phyloP scores from a whole-genome alignment of 2,888 invertebrate species.

The Catocala sponsa region DNA sequence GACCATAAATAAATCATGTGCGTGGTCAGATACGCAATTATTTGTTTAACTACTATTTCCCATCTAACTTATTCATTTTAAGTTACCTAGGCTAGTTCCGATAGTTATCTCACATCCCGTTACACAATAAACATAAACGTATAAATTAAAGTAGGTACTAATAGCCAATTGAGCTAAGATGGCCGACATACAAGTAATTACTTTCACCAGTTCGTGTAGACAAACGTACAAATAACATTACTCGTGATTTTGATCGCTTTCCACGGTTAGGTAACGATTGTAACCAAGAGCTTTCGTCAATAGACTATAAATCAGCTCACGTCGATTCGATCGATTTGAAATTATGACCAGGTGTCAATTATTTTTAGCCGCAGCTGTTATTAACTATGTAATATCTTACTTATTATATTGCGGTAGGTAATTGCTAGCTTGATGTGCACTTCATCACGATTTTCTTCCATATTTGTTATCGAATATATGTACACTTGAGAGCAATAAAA shows the following conservation, averaged over 20 bases:
- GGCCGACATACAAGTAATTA: slow-evolving; percentile 34
- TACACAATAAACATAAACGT: slow-evolving; percentile 36
- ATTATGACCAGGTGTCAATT: slow-evolving; percentile 26
- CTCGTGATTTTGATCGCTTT: slow-evolving; percentile 55
- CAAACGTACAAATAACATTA: slow-evolving; percentile 48
- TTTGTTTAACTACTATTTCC: too few species aligned
- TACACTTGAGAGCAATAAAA: too few species aligned
- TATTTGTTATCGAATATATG: too few species aligned
- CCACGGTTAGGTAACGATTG: slow-evolving; percentile 58
- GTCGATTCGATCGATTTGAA: slow-evolving; percentile 35
- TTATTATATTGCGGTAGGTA: slow-evolving; percentile 5
- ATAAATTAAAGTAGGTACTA: slow-evolving; percentile 33
- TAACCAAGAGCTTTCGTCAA: slow-evolving; percentile 30
- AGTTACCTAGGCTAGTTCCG: slow-evolving; percentile 12
- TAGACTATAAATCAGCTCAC: slow-evolving; percentile 44
- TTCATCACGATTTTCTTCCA: too few species aligned
- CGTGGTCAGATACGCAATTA: too few species aligned
- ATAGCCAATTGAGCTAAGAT: slow-evolving; percentile 35
- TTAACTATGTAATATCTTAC: slow-evolving; percentile 28
- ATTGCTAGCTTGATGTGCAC: slow-evolving; percentile 1
- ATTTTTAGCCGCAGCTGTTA: slow-evolving; percentile 18
- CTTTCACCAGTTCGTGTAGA: slow-evolving; percentile 55
- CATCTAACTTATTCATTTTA: too few species aligned
- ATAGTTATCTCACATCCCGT: slow-evolving; percentile 46
- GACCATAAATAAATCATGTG: too few species aligned